These are phyloP conservation scores for Fabriciana adippe DNA, from an alignment of 2,888 invertebrate genomes.

Conservation along the genomic window DNA sequence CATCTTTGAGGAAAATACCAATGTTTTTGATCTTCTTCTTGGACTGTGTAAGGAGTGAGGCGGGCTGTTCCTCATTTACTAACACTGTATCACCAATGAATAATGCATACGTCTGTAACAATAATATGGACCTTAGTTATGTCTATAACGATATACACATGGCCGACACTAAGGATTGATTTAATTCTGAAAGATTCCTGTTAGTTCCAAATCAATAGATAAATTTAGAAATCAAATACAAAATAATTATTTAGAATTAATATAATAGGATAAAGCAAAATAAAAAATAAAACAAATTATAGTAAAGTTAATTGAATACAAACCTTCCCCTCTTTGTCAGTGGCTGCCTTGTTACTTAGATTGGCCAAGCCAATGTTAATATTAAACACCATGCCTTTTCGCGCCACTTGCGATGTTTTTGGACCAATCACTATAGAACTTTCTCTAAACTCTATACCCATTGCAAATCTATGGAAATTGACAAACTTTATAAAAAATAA, in stretches of 20 bases:
- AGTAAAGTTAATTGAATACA: neutral
- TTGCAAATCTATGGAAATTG: constrained; percentile 87
- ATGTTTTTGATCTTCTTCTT: constrained; percentile 98
- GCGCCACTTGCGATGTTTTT: constrained; percentile 90
- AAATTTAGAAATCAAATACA: too few relatives aligned
- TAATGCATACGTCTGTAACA: constrained; percentile 87
- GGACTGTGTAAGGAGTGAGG: constrained; percentile 92
- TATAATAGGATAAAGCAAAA: neutral
- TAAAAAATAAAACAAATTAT: neutral
- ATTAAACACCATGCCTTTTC: constrained; percentile 98
- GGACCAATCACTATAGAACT: constrained; percentile 95
- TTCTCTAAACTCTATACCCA: constrained; percentile 99
- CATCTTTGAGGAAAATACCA: constrained; percentile 96
- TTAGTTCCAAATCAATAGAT: too few relatives aligned
- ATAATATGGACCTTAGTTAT: constrained; percentile 1
- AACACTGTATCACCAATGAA: constrained; percentile 99
- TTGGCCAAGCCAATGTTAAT: constrained; percentile 95
- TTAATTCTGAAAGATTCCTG: too few relatives aligned
- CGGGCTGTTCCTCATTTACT: constrained; percentile 94
- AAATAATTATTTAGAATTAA: too few relatives aligned
- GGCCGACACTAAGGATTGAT: neutral
- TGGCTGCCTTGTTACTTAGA: constrained; percentile 90
- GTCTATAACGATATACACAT: too few relatives aligned
- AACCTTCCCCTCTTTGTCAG: constrained; percentile 93
- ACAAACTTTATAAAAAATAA: neutral